Conservation (phyloP, 2,113 vertebrate species). For the Cnemophilus loriae region DNA sequence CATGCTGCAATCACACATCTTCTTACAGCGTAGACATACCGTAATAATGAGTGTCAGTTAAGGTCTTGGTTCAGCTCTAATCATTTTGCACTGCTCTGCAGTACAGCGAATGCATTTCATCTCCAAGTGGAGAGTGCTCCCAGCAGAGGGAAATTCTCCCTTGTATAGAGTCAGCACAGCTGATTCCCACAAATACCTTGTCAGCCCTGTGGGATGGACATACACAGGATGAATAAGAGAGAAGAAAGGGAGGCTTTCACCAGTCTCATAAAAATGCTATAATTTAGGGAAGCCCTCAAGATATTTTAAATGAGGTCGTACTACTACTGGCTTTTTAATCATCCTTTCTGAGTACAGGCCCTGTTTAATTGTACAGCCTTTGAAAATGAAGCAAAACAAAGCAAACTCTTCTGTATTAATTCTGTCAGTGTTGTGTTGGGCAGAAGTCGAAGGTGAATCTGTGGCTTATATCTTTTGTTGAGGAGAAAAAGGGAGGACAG, state of each 20-base stretch:
- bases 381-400: neutral
- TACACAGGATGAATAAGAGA: neutral
- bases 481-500: neutral
- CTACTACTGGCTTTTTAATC: neutral
- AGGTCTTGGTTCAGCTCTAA: constrained; percentile 36
- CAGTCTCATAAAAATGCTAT: neutral
- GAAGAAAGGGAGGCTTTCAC: neutral
- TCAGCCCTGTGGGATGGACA: constrained; percentile 28
- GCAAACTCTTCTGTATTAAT: neutral
- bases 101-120: constrained; percentile 8
- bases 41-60: constrained; percentile 37
- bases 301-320: constrained; percentile 25
- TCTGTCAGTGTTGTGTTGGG: neutral
- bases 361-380: neutral
- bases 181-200: constrained; percentile 25
- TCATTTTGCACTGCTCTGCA: constrained; percentile 30
- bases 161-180: neutral
- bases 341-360: neutral
- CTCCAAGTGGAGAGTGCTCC: neutral
- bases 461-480: neutral
- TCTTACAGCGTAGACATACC: neutral
- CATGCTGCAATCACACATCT: constrained; percentile 31
- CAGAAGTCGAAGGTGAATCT: neutral
- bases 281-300: constrained; percentile 3
- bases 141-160: constrained; percentile 34